Conservation (phyloP, 2,888 invertebrate species). For the Drosophila cognata region DNA sequence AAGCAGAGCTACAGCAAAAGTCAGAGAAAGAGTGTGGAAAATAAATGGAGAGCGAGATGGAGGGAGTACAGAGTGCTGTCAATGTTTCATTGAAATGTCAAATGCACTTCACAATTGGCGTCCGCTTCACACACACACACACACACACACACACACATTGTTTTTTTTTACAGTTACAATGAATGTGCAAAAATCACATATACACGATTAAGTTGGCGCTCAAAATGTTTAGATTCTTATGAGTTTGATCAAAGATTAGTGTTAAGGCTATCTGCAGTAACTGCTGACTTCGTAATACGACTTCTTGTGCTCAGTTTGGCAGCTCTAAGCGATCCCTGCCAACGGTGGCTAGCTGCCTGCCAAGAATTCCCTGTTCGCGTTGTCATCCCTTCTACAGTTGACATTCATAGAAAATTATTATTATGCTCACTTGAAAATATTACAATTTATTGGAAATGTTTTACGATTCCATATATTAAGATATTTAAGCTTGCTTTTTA, state of each 20-base stretch:
- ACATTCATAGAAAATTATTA: background rate
- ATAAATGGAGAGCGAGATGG: background rate
- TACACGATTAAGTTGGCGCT: background rate
- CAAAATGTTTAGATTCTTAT: background rate
- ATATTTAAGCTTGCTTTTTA: background rate
- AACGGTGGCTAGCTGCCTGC: background rate
- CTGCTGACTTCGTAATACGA: background rate
- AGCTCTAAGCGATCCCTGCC: background rate
- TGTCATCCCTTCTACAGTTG: background rate
- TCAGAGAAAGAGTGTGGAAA: background rate
- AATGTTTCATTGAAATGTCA: conserved; percentile 67
- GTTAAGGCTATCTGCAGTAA: background rate
- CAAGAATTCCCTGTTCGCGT: background rate
- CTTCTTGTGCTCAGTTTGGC: background rate
- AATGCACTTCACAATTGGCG: conserved; percentile 62
- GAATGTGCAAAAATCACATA: background rate
- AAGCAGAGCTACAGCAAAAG: background rate
- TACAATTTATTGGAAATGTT: background rate
- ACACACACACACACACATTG: background rate
- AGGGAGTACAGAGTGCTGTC: conserved; percentile 10
- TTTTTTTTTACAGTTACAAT: background rate
- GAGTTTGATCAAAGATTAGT: background rate
- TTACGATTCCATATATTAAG: background rate
- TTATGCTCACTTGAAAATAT: too few species aligned
- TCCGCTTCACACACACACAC: background rate